These are phyloP conservation scores for Phymatocera aterrima DNA, from an alignment of 2,888 invertebrate species.

Conservation along the genomic window DNA sequence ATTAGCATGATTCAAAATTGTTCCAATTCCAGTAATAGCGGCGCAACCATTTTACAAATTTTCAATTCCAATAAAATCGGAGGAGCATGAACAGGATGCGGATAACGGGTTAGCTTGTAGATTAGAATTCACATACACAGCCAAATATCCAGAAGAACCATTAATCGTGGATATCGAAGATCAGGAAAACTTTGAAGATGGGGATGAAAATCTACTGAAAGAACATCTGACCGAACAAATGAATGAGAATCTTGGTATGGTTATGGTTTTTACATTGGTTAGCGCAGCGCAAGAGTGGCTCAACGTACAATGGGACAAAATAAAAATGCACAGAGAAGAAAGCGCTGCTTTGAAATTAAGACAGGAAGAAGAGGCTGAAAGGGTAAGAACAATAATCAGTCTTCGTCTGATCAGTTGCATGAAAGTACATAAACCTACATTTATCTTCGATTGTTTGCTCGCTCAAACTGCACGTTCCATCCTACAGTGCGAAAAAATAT, in stretches of 20 bases:
- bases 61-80: constrained; percentile 89
- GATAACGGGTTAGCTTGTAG: constrained; percentile 85
- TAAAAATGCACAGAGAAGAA: constrained; percentile 85
- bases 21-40: constrained; percentile 80
- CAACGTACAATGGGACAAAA: constrained; percentile 88
- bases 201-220: constrained; percentile 80
- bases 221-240: constrained; percentile 84
- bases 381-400: constrained; percentile 76
- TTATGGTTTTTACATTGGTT: constrained; percentile 97
- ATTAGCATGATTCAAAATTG: neutral
- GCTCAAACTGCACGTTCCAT: neutral
- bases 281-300: constrained; percentile 96
- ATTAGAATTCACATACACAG: constrained; percentile 89
- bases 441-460: constrained; percentile 30
- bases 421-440: neutral
- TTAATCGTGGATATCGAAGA: constrained; percentile 88
- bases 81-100: constrained; percentile 83
- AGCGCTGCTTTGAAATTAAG: constrained; percentile 81
- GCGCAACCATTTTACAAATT: constrained; percentile 86
- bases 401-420: neutral
- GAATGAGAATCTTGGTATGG: constrained; percentile 95
- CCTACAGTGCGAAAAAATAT: neutral
- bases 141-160: constrained; percentile 92
- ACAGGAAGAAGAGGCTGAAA: constrained; percentile 92
- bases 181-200: constrained; percentile 85